Evolutionary conservation across 2,113 vertebrate genomes (phyloP), one percentile per base, ranked within the genome.

Genomic region (Caranx ignobilis): DNA sequence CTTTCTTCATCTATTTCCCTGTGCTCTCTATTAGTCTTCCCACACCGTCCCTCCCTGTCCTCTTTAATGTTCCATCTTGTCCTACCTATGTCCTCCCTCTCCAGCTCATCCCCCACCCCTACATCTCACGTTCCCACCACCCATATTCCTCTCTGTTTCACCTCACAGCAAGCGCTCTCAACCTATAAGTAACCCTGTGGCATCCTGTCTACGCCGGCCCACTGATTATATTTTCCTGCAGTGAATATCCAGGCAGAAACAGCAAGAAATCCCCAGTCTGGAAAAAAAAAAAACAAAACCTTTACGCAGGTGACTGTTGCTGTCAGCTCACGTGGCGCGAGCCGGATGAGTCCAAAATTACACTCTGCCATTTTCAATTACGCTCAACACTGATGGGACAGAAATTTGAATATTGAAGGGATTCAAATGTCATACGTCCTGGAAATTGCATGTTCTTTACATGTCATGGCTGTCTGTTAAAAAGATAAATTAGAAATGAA

Each of bases 171-270:
- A 82, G 74, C 71, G 67, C 55, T 75, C 83, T 73, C 54, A 59
- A 69, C 59, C 79, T 80, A 71, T 50, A 70, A 62, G 55, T 43
- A 77, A 56, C 62, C 80, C 55, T 64, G 48, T 80, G 62, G 72
- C 76, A 60, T 66, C 54, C 52, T 65, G 68, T 81, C 54, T 57
- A 26, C 62, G 66, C 67, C 79, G 80, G 82, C 66, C 62, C 66
- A 47, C 26, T 79, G 80, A 85, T 85, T 78, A 75, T 78, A 62
- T 70, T 87, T 64, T 81, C 78, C 79, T 72, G 57, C 59, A 50
- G 55, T 11, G 54, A 37, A 84, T 82, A 75, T 87, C 70, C 66
- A 55, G 61, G 52, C 71, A 19, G 57, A 48, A 65, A 66, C 55
- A 70, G 47, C 54, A 59, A 78, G 78, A 83, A 75, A 84, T 77